Base-by-base conservation (phyloP, 92 coral and sea anemone genomes). In the Meandrina meandrites region DNA sequence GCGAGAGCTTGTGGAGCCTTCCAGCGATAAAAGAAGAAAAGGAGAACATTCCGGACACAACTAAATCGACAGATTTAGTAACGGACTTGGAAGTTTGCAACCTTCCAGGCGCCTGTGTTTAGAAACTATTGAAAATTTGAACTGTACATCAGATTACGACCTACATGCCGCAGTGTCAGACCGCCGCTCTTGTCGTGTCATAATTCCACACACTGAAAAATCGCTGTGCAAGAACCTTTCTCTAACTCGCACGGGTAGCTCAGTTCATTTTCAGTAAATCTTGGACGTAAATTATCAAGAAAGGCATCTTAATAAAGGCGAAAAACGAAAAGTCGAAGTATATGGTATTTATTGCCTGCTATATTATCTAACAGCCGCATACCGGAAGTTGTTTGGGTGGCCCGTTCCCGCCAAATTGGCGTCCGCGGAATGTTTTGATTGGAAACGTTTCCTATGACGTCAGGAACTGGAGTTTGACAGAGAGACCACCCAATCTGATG, bases 21-120 rank as follows among this genome's bases (percentile, higher is more conserved):
- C 98, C 98, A 21, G 87, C 89, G 22, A 94, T 94, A n/a, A 87
- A 83, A 14, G 97, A 94, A 81, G 97, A 94, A 71, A 54, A 35
- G 21, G 93, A 90, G 69, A 91, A 79, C n/a, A 85, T 79, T 19
- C 94, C 86, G 34, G 87, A 81, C 58, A 70, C 72, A 28, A 85
- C 87, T 74, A 86, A 89, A 50, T 78, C 80, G 15, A 94, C 99
- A 18, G 99, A 97, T 16, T n/a, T 60, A 42, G 81, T 94, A 14
- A 97, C 98, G 30, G 96, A 93, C 73, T 76, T 86, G 19, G 94
- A 94, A 24, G 21, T 72, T 48, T 50, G 85, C 36, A 79, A 62
- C 47, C 50, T 85, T 76, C 88, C 88, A 50, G 88, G 88, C 60
- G 56, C 80, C 27, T 72, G 77, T 22, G 48, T 35, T 1, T 72